Base-by-base conservation (phyloP, 2,888 invertebrate genomes). In the Doris montereyensis region DNA sequence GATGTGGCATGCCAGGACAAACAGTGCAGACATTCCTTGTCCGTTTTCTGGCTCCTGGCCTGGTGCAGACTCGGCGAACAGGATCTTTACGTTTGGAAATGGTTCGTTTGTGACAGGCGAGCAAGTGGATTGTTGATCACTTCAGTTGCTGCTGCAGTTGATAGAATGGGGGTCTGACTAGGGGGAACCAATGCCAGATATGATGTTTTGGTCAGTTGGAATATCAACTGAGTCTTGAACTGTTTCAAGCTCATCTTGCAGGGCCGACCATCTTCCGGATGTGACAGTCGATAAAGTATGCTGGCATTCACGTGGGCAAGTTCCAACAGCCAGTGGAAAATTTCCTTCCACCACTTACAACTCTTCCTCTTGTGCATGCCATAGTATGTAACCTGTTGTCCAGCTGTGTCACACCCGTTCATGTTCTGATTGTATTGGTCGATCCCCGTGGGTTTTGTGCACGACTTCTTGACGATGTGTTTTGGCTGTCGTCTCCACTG, bases 321-420 rank as follows among this genome's bases (percentile, higher is more conserved):
- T 71, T 71, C 35, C 10, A 32, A 30, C 3, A 71, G 5, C 71
- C 71, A 71, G 35, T 71, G 24, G 71, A 35, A 71, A 35, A 71
- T 32, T 35, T 35, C 35, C 24, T 35, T 32, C 34, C 71, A 71
- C 71, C 71, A 71, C 8, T 35, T 4, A 2, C 8, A 8, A 13
- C 35, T 71, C 30, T 35, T 71, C 24, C 34, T 32, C 13, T 32
- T 24, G 24, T 71, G 35, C 21, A 21, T 17, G 28, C 71, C 35
- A 34, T 71, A 71, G 21, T 71, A 71, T 2, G 34, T 4, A 4
- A 68, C 3, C 24, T 10, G 21, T n/a, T 68, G 68, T 10, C 30
- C 71, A 8, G 24, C 17, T 3, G 8, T n/a, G 28, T 71, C 71
- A 35, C 71, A 71, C 10, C 71, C 71, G 35, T 71, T 71, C 71